Base-by-base conservation (phyloP, 2,888 invertebrate genomes). In the Lapara coniferarum region DNA sequence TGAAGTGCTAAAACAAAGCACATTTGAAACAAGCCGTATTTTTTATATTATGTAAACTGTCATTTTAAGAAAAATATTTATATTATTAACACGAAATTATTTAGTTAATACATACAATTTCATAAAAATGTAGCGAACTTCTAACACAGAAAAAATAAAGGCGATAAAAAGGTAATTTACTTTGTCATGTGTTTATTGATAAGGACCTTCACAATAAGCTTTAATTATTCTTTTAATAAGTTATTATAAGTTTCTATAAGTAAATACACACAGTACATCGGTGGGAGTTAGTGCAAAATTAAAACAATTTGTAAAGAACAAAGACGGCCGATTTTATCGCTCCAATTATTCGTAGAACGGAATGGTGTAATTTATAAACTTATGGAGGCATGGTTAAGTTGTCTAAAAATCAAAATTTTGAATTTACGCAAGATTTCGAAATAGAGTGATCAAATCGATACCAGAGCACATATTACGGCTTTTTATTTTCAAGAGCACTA, bases 231-330 rank as follows among this genome's bases (percentile, higher is more conserved):
- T 19, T 19, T 19, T 49, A 44, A 59, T 46, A 63, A 13, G 63
- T 63, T 49, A 46, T 49, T 49, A 16, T 49, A 46, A 46, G 49
- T 63, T 63, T 63, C 63, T 63, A 12, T 63, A 49, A 63, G 63
- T 63, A 44, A 69, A 68, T 59, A 58, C 72, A 73, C 19, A 19
- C 16, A 8, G 10, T 73, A 70, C 72, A 78, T 56, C 77, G 55
- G 69, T 71, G 73, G 70, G 72, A 74, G 79, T 78, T 78, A 78
- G 68, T 76, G 78, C 77, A 74, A 73, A 79, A 78, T 80, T 79
- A 79, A 59, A 79, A 79, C 79, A 80, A 79, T 80, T 79, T 79
- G 79, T 79, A 78, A 74, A 69, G 80, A 77, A 78, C 79, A 75
- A 74, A 53, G 53, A 14, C 52, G 37, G 71, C 75, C 72, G 77